phyloP scores from a whole-genome alignment of 1,140 invertebrate species.

The Cylas formicarius region DNA sequence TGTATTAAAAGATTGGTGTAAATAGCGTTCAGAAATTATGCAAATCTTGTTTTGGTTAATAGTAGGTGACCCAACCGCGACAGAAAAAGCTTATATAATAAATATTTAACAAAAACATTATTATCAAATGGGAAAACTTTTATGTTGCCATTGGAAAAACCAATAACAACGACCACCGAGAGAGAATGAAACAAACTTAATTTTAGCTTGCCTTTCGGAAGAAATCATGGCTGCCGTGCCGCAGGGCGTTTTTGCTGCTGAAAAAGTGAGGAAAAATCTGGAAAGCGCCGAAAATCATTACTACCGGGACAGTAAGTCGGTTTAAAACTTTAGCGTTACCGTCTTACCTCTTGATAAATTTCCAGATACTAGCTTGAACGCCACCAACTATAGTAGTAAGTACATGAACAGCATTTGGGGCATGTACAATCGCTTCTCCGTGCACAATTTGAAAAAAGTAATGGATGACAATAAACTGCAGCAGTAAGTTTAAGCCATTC shows the following conservation, averaged over 20 bases:
- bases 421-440: conserved; percentile 76
- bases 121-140: too few species aligned
- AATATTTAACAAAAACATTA: too few species aligned
- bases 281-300: conserved; percentile 37
- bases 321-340: not conserved
- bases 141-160: too few species aligned
- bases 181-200: too few species aligned
- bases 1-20: too few species aligned
- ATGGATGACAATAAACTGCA: conserved; percentile 47
- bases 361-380: conserved; percentile 40
- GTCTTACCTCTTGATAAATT: conserved; percentile 1
- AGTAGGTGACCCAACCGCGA: too few species aligned
- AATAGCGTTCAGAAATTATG: too few species aligned
- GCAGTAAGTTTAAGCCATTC: conserved; percentile 11
- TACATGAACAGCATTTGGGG: conserved; percentile 89
- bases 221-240: too few species aligned
- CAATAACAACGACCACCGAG: too few species aligned
- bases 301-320: conserved; percentile 33
- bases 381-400: conserved; percentile 74
- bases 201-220: too few species aligned
- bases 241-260: conserved; percentile 49
- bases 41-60: too few species aligned
- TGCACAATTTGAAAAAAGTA: conserved; percentile 76
- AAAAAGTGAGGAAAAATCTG: conserved; percentile 48
- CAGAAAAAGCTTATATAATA: too few species aligned